Conservation (phyloP, 1,140 invertebrate species). For the Thereuonema tuberculata region DNA sequence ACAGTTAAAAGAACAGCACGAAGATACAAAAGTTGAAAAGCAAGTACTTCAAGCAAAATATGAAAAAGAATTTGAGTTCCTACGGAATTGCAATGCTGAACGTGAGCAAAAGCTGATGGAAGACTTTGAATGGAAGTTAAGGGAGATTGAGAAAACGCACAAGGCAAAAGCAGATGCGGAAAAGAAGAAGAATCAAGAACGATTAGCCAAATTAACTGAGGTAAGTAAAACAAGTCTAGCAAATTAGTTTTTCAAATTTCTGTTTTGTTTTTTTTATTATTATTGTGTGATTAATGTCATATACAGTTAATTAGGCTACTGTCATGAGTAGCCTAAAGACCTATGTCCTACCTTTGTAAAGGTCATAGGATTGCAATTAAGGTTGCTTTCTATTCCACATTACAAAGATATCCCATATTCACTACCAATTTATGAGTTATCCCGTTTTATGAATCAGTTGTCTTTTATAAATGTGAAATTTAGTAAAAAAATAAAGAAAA, state of each 20-base stretch:
- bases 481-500: too few relatives aligned
- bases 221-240: background rate
- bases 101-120: slow-evolving; percentile 47
- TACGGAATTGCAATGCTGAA: slow-evolving; percentile 39
- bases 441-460: too few relatives aligned
- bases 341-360: too few relatives aligned
- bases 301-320: too few relatives aligned
- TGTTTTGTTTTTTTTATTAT: background rate
- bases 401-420: too few relatives aligned
- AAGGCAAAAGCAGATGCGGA: slow-evolving; percentile 43
- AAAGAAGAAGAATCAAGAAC: slow-evolving; percentile 34
- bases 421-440: too few relatives aligned
- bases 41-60: slow-evolving; percentile 41
- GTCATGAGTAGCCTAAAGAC: too few relatives aligned
- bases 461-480: too few relatives aligned
- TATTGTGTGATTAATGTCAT: background rate
- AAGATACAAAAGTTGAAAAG: slow-evolving; percentile 42
- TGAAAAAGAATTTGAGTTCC: slow-evolving; percentile 45
- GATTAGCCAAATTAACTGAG: slow-evolving; percentile 24
- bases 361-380: too few relatives aligned
- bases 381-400: too few relatives aligned
- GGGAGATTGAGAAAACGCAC: slow-evolving; percentile 45
- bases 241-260: background rate
- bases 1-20: too few relatives aligned
- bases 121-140: slow-evolving; percentile 52